These are phyloP conservation scores for Allobates femoralis DNA, from an alignment of 2,797 vertebrate species.

Conservation along the genomic window DNA sequence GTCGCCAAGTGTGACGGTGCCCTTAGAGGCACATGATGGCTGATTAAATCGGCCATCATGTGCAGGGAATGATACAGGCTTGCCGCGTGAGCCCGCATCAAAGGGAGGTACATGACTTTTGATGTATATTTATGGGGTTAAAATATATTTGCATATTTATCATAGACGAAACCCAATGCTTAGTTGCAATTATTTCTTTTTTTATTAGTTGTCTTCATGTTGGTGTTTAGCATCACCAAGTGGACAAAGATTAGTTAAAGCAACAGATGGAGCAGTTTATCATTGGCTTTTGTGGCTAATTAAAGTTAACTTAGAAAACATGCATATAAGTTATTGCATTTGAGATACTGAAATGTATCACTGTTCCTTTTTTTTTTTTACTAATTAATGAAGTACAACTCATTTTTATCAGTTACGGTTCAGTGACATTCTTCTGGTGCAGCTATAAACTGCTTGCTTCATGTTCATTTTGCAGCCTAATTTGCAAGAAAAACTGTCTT, in stretches of 20 bases:
- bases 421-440: slow-evolving; percentile 33
- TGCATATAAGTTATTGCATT: background rate
- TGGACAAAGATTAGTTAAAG: background rate
- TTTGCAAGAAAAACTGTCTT: slow-evolving; percentile 53
- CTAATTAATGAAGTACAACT: background rate
- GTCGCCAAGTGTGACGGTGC: too few relatives aligned
- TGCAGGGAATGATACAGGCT: too few relatives aligned
- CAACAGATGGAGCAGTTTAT: background rate
- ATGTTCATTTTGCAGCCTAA: slow-evolving; percentile 47
- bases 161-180: background rate
- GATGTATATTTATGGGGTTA: too few relatives aligned
- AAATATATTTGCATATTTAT: background rate
- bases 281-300: background rate
- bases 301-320: background rate
- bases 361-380: background rate
- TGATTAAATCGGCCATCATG: too few relatives aligned
- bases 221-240: background rate
- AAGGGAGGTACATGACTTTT: too few relatives aligned
- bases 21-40: too few relatives aligned
- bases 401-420: slow-evolving; percentile 39
- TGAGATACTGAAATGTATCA: background rate
- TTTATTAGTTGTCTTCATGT: background rate
- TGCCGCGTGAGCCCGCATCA: too few relatives aligned
- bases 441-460: slow-evolving; percentile 37
- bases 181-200: background rate